Base-by-base conservation (phyloP, 2,113 vertebrate species). In the Carassius auratus region DNA sequence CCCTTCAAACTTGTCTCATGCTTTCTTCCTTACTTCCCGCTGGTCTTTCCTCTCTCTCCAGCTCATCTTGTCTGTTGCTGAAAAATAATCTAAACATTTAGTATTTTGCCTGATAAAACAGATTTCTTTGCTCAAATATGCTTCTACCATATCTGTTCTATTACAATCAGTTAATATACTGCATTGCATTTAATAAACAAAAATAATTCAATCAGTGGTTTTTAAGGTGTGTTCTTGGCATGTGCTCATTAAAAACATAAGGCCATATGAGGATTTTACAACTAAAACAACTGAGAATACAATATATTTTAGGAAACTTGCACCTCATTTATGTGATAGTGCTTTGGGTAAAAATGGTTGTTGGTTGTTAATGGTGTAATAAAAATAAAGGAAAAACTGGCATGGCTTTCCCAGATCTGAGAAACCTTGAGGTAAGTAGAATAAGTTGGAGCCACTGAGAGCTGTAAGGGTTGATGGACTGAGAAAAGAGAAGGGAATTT, bases 101-200 rank as follows among this genome's bases (percentile, higher is more conserved):
- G 94, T 95, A 90, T 89, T 91, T 93, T 90, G 81, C 83, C 88
- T 88, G 91, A 91, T 90, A 90, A 93, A 92, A 42, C 33, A 21
- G 33, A 30, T 30, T 93, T 90, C 92, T 92, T 94, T 89, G 94
- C 96, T 96, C 97, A 98, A 95, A 95, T 92, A 95, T 97, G 4
- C 12, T 48, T 48, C 42, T n/a, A 48, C 21, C 42, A 75, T n/a
- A 75, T 15, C 4, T 74, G 12, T 12, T n/a, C 71, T 45, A 7
- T 52, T 48, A 13, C 10, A 3, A 5, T 52, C 4, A 52, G 38
- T 74, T 23, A 74, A 23, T 45, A 2, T 42, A 42, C 48, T 45
- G 5, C 21, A 74, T 48, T n/a, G 71, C 42, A 71, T 71, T 71
- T 21, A 36, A 9, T 42, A n/a, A 42, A 4, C 68, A 71, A 21